A percentile compares a stretch with the other conserved stretches of the same genome.
Conservation (phyloP, 2,113 vertebrate species). For the Myodes glareolus region DNA sequence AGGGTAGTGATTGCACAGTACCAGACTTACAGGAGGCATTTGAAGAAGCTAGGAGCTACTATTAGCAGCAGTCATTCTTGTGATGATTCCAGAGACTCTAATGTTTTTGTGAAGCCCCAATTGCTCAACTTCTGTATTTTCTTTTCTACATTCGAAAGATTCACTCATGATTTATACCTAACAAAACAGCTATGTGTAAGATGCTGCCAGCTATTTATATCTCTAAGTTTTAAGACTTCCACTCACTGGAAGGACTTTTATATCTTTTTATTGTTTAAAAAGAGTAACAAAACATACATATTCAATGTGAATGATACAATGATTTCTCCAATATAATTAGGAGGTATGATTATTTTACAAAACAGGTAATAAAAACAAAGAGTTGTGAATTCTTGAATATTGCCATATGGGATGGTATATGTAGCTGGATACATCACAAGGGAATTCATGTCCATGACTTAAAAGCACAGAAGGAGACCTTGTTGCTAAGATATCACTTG, state of each 20-base stretch:
- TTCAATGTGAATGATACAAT: neutral
- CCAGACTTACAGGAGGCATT: neutral
- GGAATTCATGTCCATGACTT: neutral
- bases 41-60: neutral
- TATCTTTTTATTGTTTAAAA: neutral
- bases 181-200: neutral
- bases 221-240: neutral
- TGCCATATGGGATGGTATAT: neutral
- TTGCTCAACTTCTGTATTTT: neutral
- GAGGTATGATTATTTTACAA: neutral
- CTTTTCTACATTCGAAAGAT: neutral
- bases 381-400: neutral
- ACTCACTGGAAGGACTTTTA: neutral
- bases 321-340: neutral
- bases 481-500: neutral
- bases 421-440: neutral
- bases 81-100: neutral
- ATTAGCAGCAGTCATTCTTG: neutral
- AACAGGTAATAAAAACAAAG: neutral
- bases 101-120: neutral
- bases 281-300: neutral
- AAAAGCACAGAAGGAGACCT: constrained; percentile 19
- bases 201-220: neutral
- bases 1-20: neutral
- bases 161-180: neutral